These are phyloP conservation scores for Megastigmus dorsalis DNA, from an alignment of 2,888 invertebrate species.

Conservation along the genomic window DNA sequence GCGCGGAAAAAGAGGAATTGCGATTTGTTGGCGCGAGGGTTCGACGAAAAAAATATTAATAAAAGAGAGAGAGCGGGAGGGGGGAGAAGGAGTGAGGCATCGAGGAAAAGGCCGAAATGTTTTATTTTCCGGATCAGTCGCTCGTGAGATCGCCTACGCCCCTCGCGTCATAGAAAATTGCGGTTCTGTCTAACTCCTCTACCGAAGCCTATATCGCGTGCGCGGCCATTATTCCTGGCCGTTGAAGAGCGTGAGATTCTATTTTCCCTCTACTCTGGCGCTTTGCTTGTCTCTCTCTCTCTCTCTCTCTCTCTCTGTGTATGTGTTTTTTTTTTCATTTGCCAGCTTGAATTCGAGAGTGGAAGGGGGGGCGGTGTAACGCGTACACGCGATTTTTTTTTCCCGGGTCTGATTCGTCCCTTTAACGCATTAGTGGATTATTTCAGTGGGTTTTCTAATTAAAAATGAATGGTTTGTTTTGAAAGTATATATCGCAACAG, in stretches of 20 bases:
- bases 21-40: constrained; percentile 8
- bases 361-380: too few relatives aligned
- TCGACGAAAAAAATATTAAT: constrained; percentile 36
- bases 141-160: constrained; percentile 45
- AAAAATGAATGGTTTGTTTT: too few relatives aligned
- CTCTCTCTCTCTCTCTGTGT: not conserved
- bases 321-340: not conserved
- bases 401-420: too few relatives aligned
- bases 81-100: not conserved
- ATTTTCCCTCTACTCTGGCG: constrained; percentile 23
- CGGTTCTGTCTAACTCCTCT: constrained; percentile 18
- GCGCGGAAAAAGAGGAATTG: constrained; percentile 1
- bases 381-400: too few relatives aligned
- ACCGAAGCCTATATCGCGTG: not conserved
- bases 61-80: constrained; percentile 21
- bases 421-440: too few relatives aligned
- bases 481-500: too few relatives aligned
- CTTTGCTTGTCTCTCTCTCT: not conserved
- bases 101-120: constrained; percentile 36
- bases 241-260: constrained; percentile 33
- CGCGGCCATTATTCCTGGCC: constrained; percentile 14
- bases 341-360: too few relatives aligned
- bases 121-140: constrained; percentile 52
- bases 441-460: too few relatives aligned
- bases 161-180: constrained; percentile 50